A percentile compares a stretch with the other conserved stretches of the same genome.
Conservation (phyloP, 2,113 vertebrate genomes). For the Psittacara wagleri region DNA sequence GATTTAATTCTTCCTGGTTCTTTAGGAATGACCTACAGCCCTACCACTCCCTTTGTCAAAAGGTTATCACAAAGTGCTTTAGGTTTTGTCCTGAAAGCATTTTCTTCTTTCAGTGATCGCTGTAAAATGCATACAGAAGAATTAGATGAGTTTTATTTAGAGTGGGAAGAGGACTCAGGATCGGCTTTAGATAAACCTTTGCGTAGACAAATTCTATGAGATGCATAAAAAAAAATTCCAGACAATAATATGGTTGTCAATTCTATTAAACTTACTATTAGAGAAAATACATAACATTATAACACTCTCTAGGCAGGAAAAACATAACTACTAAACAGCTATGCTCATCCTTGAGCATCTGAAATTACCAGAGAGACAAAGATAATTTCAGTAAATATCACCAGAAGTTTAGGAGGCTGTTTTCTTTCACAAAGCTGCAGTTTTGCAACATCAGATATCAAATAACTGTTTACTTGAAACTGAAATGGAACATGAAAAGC, state of each 20-base stretch:
- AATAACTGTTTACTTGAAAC: background rate
- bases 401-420: background rate
- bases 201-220: background rate
- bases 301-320: background rate
- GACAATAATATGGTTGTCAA: background rate
- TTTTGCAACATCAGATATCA: background rate
- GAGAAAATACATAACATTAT: background rate
- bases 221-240: background rate
- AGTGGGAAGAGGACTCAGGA: background rate
- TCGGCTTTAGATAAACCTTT: background rate
- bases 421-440: background rate
- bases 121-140: background rate
- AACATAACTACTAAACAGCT: background rate
- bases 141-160: background rate
- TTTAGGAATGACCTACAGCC: conserved; percentile 24
- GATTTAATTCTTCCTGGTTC: conserved; percentile 13
- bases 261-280: background rate
- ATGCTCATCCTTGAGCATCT: background rate
- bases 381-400: conserved; percentile 1
- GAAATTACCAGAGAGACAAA: background rate
- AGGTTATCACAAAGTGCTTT: background rate
- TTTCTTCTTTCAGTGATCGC: background rate
- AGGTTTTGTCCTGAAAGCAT: background rate
- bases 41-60: conserved; percentile 39
- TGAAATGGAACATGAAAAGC: background rate